Percentiles rank a stretch among this genome's conserved stretches.
phyloP scores from a whole-genome alignment of 2,888 invertebrate genomes.

The Venusia cambrica region DNA sequence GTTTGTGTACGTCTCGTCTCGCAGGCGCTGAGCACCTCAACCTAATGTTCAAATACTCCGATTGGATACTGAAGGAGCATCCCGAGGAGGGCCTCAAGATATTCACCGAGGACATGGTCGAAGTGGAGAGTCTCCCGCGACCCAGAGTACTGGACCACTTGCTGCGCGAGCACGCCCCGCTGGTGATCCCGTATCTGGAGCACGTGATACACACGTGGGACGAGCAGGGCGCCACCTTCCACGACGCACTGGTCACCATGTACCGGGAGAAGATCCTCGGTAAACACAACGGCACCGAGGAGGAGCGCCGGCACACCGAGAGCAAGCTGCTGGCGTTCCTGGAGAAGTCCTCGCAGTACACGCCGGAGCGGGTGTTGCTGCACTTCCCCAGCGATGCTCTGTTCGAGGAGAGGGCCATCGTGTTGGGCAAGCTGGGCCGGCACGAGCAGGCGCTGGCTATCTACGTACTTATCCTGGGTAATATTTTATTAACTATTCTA shows the following conservation, averaged over 20 bases:
- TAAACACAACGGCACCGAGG: constrained; percentile 56
- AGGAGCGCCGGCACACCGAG: constrained; percentile 64
- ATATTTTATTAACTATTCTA: constrained; percentile 23
- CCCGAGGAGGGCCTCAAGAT: constrained; percentile 94
- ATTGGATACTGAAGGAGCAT: constrained; percentile 93
- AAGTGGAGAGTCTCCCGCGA: constrained; percentile 94
- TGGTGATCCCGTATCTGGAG: constrained; percentile 96
- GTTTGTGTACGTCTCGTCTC: too few relatives aligned
- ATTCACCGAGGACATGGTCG: constrained; percentile 92
- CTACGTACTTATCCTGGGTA: constrained; percentile 91
- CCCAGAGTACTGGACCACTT: constrained; percentile 94
- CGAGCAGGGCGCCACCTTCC: constrained; percentile 91
- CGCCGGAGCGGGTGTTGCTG: constrained; percentile 91
- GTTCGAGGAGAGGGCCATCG: constrained; percentile 96
- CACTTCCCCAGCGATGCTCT: constrained; percentile 92
- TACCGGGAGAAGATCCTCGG: constrained; percentile 88
- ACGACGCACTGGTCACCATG: constrained; percentile 94
- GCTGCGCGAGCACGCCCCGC: constrained; percentile 87
- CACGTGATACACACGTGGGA: constrained; percentile 95
- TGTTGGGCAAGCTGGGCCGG: constrained; percentile 93
- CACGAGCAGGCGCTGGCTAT: constrained; percentile 97
- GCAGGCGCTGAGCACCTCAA: constrained; percentile 88
- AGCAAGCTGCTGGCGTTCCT: constrained; percentile 88
- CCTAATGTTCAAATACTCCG: constrained; percentile 95
- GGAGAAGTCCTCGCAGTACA: constrained; percentile 89